phyloP scores from a whole-genome alignment of 92 coral and sea anemone species.

The Siderastrea radians region DNA sequence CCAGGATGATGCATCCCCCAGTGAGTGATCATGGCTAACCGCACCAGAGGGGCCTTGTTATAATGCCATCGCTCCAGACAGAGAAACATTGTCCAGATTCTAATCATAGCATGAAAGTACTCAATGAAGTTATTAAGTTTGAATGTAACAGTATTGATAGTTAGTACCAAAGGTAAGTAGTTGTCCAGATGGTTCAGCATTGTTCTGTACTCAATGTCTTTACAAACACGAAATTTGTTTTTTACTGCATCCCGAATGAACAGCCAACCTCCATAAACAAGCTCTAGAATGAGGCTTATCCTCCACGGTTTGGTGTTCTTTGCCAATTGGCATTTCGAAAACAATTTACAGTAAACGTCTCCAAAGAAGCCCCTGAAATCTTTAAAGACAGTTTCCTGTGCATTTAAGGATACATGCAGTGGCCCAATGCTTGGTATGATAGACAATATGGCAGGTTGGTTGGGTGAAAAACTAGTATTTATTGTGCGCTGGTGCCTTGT shows the following conservation, averaged over 20 bases:
- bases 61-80: slow-evolving; percentile 45
- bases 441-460: too few species aligned
- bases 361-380: too few species aligned
- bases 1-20: too few species aligned
- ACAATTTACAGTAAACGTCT: too few species aligned
- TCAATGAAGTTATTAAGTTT: slow-evolving; percentile 43
- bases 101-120: slow-evolving; percentile 49
- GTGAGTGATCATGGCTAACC: too few species aligned
- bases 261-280: neutral
- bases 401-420: too few species aligned
- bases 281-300: slow-evolving; percentile 30
- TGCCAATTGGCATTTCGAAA: slow-evolving; percentile 26
- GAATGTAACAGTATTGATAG: slow-evolving; percentile 43
- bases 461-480: too few species aligned
- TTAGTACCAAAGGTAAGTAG: neutral
- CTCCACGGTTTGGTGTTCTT: slow-evolving; percentile 32
- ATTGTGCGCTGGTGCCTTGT: too few species aligned
- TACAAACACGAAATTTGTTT: slow-evolving; percentile 29
- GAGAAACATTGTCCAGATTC: neutral
- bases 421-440: too few species aligned
- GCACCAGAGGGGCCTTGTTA: slow-evolving; percentile 26
- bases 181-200: neutral
- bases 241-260: slow-evolving; percentile 12
- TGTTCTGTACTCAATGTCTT: slow-evolving; percentile 47
- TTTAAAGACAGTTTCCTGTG: too few species aligned